Conservation (phyloP, 2,113 vertebrate species). For the Hassar affinis region DNA sequence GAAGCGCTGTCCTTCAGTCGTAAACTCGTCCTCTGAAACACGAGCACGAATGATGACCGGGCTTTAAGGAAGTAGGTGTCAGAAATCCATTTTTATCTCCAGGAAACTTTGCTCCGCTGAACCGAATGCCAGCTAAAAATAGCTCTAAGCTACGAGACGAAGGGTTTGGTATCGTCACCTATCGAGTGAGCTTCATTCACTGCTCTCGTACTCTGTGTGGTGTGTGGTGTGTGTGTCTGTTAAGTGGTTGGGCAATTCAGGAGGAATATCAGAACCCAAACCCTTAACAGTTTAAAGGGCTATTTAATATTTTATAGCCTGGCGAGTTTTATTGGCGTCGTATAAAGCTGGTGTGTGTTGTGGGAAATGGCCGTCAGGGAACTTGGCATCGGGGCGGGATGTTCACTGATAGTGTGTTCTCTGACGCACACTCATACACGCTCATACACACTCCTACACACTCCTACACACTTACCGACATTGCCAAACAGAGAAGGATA, state of each 20-base stretch:
- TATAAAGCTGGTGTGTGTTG: constrained; percentile 39
- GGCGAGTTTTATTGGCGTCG: constrained; percentile 37
- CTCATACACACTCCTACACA: neutral
- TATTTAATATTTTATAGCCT: constrained; percentile 27
- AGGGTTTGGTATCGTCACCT: neutral
- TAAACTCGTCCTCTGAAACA: constrained; percentile 28
- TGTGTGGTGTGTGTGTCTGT: neutral
- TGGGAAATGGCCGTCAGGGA: constrained; percentile 20
- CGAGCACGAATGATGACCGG: constrained; percentile 10
- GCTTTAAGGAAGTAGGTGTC: constrained; percentile 31
- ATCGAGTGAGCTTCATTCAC: neutral
- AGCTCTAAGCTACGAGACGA: neutral
- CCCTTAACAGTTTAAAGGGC: constrained; percentile 38
- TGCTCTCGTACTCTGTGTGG: neutral
- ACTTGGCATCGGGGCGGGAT: constrained; percentile 21
- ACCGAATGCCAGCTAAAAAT: neutral
- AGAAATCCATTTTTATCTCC: constrained; percentile 25
- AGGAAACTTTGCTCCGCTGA: neutral
- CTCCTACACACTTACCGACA: neutral
- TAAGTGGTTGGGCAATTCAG: neutral
- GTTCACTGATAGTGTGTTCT: constrained; percentile 7
- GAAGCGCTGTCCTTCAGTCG: neutral
- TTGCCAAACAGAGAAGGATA: neutral
- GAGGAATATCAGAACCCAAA: no score
- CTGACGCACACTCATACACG: no score